A percentile compares a stretch with the other conserved stretches of the same genome.
Conservation (phyloP, 2,888 invertebrate genomes). For the Operophtera brumata region DNA sequence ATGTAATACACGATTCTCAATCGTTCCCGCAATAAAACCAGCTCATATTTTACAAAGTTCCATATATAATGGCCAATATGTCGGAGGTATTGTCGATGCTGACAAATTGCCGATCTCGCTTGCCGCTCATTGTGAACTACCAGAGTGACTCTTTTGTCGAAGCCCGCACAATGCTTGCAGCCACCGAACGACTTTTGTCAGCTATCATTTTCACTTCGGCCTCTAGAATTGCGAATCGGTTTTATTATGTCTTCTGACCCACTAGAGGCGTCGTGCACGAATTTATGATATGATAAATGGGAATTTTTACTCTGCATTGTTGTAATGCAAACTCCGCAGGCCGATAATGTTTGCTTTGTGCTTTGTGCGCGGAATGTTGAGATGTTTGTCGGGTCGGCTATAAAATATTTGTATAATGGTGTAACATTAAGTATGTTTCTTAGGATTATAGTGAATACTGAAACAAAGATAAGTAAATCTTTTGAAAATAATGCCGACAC, state of each 20-base stretch:
- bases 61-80: constrained; percentile 81
- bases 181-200: constrained; percentile 68
- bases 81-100: constrained; percentile 76
- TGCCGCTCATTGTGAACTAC: constrained; percentile 73
- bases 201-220: constrained; percentile 75
- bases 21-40: constrained; percentile 76
- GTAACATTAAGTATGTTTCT: neutral
- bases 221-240: constrained; percentile 63
- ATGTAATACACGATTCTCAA: constrained; percentile 72
- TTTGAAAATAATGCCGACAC: neutral
- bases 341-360: constrained; percentile 63
- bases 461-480: neutral
- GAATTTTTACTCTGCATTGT: constrained; percentile 57
- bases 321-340: constrained; percentile 37
- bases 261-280: constrained; percentile 55
- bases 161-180: constrained; percentile 57
- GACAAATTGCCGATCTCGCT: constrained; percentile 77
- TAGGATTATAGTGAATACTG: too few species aligned
- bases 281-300: constrained; percentile 69
- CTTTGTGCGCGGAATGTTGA: constrained; percentile 41
- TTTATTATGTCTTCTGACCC: constrained; percentile 68
- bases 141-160: constrained; percentile 62
- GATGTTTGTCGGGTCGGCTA: constrained; percentile 24
- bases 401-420: constrained; percentile 30
- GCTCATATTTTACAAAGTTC: constrained; percentile 68